A percentile compares a stretch with the other conserved stretches of the same genome.
Conservation (phyloP, 2,113 vertebrate genomes). For the Hypocryptadius cinnamomeus region DNA sequence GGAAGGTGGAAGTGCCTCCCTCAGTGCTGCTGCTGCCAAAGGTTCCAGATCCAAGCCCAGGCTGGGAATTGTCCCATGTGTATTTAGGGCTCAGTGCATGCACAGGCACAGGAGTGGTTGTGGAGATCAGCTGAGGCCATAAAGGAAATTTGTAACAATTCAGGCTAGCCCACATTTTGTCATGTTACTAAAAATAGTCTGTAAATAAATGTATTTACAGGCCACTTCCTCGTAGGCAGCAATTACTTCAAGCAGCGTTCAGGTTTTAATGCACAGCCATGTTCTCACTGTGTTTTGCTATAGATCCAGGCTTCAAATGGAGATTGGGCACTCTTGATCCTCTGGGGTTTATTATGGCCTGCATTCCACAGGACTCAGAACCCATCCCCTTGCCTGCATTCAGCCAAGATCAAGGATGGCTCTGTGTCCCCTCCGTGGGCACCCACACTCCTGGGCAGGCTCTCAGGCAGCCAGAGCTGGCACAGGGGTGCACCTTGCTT, state of each 20-base stretch:
- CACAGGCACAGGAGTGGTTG: fast-evolving
- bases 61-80: fast-evolving
- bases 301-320: neutral
- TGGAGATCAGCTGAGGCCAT: neutral
- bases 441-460: neutral
- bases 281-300: neutral
- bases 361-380: neutral
- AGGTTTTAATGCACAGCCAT: neutral
- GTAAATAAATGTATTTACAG: neutral
- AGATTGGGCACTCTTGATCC: neutral
- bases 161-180: neutral
- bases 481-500: too few relatives aligned
- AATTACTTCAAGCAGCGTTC: neutral
- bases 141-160: neutral
- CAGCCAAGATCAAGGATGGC: neutral
- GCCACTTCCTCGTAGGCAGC: neutral
- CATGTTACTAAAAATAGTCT: neutral
- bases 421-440: neutral
- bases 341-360: neutral
- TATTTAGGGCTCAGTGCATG: fast-evolving
- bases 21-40: fast-evolving
- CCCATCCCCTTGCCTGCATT: neutral
- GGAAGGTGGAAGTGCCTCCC: neutral
- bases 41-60: neutral
- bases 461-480: fast-evolving